Base-by-base conservation (phyloP, 2,888 invertebrate species). In the Eurytoma adleriae region DNA sequence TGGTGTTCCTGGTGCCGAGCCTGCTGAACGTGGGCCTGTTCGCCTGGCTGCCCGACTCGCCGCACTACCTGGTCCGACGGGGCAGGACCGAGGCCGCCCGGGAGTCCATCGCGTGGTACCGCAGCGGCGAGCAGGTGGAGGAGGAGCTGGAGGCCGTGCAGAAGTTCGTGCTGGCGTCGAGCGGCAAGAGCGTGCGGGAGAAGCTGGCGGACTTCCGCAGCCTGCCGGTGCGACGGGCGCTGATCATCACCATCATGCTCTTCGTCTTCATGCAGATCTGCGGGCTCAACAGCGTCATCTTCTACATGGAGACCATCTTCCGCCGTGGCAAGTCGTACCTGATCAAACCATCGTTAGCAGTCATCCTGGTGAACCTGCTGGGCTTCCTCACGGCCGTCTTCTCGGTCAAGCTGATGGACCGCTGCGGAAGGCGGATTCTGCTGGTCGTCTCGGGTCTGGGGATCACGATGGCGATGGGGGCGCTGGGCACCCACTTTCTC, bases 261-360 rank as follows among this genome's bases (percentile, higher is more conserved):
- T 87, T 86, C 62, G 81, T 86, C 20, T 87, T 87, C 73, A 83
- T 86, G 73, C 89, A 89, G 69, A 56, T 88, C 5, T 85, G 86
- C 71, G 90, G 90, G 10, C 52, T 89, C 0, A 86, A 86, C 50
- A 83, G 85, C 3, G 77, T 89, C 10, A 20, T 86, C 10, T 87
- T 86, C 56, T 89, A 89, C 83, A 87, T 88, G 87, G 89, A 89
- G 76, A 85, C 84, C n/a, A 87, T 89, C n/a, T 67, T 89, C 54
- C 84, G 54, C 14, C 83, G 81, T 0, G 86, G 85, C 0, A 27
- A 80, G 3, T 85, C 88, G 2, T 84, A 83, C 1, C 82, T 84
- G 3, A 77, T 89, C 1, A 20, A 81, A 0, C 89, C 89, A 0
- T 80, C 88, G 4, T 73, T 72, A 10, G 72, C 86, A 16, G 89